Evolutionary conservation across 2,113 vertebrate genomes (phyloP).

Genomic region (Syngnathus scovelli): DNA sequence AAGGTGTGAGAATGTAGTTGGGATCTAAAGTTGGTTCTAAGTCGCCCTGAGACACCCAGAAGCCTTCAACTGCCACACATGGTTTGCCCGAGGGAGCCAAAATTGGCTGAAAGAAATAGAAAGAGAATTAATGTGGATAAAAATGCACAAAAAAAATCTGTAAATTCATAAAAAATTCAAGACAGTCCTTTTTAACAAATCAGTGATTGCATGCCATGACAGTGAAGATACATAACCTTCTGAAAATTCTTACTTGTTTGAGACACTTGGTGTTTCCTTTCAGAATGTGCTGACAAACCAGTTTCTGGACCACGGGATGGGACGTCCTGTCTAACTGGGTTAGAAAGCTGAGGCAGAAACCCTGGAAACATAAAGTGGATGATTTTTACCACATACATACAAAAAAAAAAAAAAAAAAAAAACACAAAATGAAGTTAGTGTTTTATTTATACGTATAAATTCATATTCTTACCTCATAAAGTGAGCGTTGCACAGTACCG

Average conservation of each 20-base stretch:
- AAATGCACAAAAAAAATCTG: too few species aligned
- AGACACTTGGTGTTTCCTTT: conserved; percentile 83
- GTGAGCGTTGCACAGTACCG: conserved; percentile 81
- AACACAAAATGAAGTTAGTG: neutral
- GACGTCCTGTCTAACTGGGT: conserved; percentile 91
- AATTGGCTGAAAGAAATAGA: conserved; percentile 74
- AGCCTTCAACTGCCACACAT: conserved; percentile 84
- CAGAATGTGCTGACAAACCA: conserved; percentile 85
- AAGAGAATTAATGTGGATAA: neutral
- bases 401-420: too few species aligned
- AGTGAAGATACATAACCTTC: neutral
- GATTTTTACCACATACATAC: neutral
- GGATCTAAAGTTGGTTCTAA: conserved; percentile 82
- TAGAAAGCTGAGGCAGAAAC: conserved; percentile 94
- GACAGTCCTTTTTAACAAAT: neutral
- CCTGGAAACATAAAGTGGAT: conserved; percentile 64
- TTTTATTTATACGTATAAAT: neutral
- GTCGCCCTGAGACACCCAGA: conserved; percentile 90
- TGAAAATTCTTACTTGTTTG: conserved; percentile 74
- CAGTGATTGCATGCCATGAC: neutral
- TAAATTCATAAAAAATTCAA: neutral
- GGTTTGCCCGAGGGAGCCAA: conserved; percentile 75
- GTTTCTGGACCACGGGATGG: conserved; percentile 84
- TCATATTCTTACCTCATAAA: conserved; percentile 81
- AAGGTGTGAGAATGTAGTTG: conserved; percentile 85